Conservation (phyloP, 2,888 invertebrate genomes). For the Drosophila tanythrix region DNA sequence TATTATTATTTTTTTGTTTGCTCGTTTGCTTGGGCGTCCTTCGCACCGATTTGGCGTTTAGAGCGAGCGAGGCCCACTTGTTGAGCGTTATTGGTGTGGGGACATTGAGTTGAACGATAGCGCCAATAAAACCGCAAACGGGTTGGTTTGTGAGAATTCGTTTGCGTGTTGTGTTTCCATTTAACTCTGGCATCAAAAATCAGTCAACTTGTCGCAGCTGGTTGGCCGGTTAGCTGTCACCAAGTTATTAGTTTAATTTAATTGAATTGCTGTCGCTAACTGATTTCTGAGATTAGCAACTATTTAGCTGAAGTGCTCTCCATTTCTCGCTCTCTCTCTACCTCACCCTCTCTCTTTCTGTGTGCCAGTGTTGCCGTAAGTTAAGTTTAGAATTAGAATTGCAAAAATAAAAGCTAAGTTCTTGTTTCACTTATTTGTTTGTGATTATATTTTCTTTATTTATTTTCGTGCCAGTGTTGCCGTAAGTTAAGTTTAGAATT, state of each 20-base stretch:
- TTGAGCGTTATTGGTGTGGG: slow-evolving; percentile 54
- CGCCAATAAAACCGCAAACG: slow-evolving; percentile 43
- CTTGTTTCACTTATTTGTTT: background rate
- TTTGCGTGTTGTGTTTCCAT: slow-evolving; percentile 64
- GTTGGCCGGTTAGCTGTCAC: slow-evolving; percentile 37
- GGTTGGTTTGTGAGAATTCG: slow-evolving; percentile 12
- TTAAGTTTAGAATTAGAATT: background rate
- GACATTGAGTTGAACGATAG: slow-evolving; percentile 32
- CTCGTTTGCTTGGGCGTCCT: slow-evolving; percentile 66
- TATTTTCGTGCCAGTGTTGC: background rate
- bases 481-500: background rate
- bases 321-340: background rate
- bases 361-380: background rate
- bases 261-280: slow-evolving; percentile 67
- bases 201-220: slow-evolving; percentile 7
- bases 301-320: background rate
- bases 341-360: background rate
- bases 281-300: slow-evolving; percentile 53
- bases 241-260: slow-evolving; percentile 55
- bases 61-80: slow-evolving; percentile 64
- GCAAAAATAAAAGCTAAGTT: background rate
- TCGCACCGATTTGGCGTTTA: slow-evolving; percentile 62
- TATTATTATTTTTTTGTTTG: background rate
- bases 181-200: slow-evolving; percentile 29
- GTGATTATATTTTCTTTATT: too few relatives aligned